Base-by-base conservation (phyloP, 2,113 vertebrate species). In the Damaliscus lunatus region DNA sequence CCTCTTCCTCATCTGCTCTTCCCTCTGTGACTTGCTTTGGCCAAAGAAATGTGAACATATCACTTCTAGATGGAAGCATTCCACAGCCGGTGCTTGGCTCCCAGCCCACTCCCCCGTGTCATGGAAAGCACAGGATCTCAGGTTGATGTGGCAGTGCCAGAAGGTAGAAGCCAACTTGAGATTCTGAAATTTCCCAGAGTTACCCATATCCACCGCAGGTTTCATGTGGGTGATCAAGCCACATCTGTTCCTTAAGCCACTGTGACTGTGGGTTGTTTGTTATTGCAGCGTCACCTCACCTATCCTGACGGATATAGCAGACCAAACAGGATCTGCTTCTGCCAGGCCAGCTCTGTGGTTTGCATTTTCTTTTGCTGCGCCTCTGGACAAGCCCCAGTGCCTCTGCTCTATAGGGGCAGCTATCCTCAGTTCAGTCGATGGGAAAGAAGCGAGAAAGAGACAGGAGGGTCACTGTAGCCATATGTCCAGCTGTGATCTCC, bases 101-200 rank as follows among this genome's bases (percentile, higher is more conserved):
- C n/a, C 3, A 43, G 59, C 48, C 19, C 7, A 23, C 23, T n/a
- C 2, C 17, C 12, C 3, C 0, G 3, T 59, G 16, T 60, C 31
- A 29, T 5, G 7, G 88, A 84, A 82, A n/a, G 25, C 31, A n/a
- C 13, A 13, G 19, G 25, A 48, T 15, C 43, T 55, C 43, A 36
- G 40, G 21, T 7, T 55, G 27, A 40, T 36, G 13, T 13, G 40
- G 29, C 74, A 27, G 29, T 50, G 9, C 27, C 2, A 10, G 78
- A 57, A 77, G 88, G 31, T 7, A 29, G 77, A 88, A 88, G 78
- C 23, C 19, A 48, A n/a, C 21, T 71, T 40, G 40, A 60, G 83
- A 85, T 86, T 64, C 52, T 96, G 78, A 92, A 85, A 57, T 71
- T 55, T 82, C 52, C 19, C 21, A 33, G 40, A 80, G 25, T 13